Percentiles rank a stretch among this genome's conserved stretches.
Evolutionary conservation across 2,113 vertebrate species (phyloP).

Genomic region (Thunnus maccoyii): DNA sequence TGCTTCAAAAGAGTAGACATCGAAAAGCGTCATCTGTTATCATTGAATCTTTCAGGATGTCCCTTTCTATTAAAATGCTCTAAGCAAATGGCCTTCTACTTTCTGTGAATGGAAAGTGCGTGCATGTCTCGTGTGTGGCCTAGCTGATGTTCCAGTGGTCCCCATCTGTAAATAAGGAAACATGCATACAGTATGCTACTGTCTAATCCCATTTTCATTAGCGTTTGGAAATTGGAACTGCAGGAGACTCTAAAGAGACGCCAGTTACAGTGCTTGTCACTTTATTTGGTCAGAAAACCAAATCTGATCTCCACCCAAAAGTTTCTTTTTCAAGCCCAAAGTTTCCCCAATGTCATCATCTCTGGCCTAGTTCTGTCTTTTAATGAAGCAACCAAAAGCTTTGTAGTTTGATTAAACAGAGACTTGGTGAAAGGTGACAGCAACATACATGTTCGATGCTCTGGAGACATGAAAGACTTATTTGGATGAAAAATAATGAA

Average conservation of each 20-base stretch:
- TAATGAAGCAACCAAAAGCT: constrained; percentile 61
- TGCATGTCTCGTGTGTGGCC: constrained; percentile 50
- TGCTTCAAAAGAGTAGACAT: constrained; percentile 15
- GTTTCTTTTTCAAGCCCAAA: constrained; percentile 34
- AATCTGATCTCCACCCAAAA: constrained; percentile 64
- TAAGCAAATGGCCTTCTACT: constrained; percentile 27
- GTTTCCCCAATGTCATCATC: constrained; percentile 65
- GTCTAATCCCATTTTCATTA: constrained; percentile 72
- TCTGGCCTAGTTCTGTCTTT: constrained; percentile 66
- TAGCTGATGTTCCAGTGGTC: constrained; percentile 31
- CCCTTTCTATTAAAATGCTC: constrained; percentile 34
- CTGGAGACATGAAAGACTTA: constrained; percentile 54
- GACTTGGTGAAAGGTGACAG: constrained; percentile 64
- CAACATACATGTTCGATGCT: constrained; percentile 43
- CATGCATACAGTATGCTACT: constrained; percentile 32
- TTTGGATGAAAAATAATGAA: constrained; percentile 58
- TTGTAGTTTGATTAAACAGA: constrained; percentile 74
- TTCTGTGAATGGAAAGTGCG: constrained; percentile 45
- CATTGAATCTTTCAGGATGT: constrained; percentile 40
- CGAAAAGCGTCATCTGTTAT: constrained; percentile 29
- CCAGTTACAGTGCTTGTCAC: constrained; percentile 52
- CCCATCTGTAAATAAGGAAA: constrained; percentile 55
- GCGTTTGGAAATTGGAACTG: constrained; percentile 52
- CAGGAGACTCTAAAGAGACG: constrained; percentile 54
- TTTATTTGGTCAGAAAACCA: constrained; percentile 57